A percentile compares a stretch with the other conserved stretches of the same genome.
These are phyloP conservation scores for Cylloceria caligata DNA, from an alignment of 2,888 invertebrate species.

Conservation along the genomic window DNA sequence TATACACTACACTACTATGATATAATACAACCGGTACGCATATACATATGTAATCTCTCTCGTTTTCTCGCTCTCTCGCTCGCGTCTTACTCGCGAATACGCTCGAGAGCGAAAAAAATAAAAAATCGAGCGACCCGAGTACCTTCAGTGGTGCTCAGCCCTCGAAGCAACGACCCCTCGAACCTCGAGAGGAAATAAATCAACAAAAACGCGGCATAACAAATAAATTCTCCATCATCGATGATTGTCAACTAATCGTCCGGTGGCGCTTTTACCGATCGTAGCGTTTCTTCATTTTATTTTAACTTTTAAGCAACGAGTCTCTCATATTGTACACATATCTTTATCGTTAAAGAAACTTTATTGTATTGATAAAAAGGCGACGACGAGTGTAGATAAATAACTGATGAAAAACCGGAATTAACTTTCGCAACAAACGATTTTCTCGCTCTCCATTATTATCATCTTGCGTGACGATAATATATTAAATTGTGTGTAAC, in stretches of 20 bases:
- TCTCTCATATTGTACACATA: slow-evolving; percentile 56
- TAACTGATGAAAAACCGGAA: slow-evolving; percentile 22
- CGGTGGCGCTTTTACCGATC: slow-evolving; percentile 7
- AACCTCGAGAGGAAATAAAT: background rate
- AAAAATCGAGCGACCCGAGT: slow-evolving; percentile 52
- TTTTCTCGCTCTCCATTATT: slow-evolving; percentile 17
- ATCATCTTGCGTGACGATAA: slow-evolving; percentile 27
- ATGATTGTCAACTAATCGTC: slow-evolving; percentile 36
- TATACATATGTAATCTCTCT: slow-evolving; percentile 41
- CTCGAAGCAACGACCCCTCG: background rate
- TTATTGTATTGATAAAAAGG: slow-evolving; percentile 31
- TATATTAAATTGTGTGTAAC: slow-evolving; percentile 46
- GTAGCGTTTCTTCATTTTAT: slow-evolving; percentile 8
- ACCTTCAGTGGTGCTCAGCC: slow-evolving; percentile 65
- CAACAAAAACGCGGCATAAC: background rate
- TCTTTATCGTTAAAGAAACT: slow-evolving; percentile 54
- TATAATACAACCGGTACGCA: slow-evolving; percentile 62
- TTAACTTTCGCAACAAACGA: slow-evolving; percentile 11
- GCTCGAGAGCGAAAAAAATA: slow-evolving; percentile 31
- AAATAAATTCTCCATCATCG: slow-evolving; percentile 25
- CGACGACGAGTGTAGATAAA: slow-evolving; percentile 58
- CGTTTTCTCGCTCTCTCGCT: slow-evolving; percentile 44
- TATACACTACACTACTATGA: slow-evolving; percentile 53
- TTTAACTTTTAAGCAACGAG: slow-evolving; percentile 27
- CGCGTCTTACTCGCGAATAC: slow-evolving; percentile 48